phyloP scores from a whole-genome alignment of 2,113 vertebrate genomes.

The Chaetops frenatus region DNA sequence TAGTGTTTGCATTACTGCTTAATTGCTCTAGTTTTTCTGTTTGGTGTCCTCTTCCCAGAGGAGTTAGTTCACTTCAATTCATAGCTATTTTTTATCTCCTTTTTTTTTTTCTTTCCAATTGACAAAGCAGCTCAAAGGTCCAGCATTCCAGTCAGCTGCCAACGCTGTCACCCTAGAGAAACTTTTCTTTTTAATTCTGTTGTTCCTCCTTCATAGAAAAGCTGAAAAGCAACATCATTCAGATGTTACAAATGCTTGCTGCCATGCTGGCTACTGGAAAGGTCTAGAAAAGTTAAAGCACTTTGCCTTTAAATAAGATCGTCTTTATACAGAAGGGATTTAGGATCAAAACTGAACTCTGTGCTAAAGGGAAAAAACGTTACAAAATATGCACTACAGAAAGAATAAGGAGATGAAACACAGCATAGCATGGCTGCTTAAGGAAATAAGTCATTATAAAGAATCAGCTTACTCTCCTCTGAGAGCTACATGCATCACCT shows the following conservation, averaged over 20 bases:
- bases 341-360: background rate
- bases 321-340: background rate
- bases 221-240: slow-evolving; percentile 13
- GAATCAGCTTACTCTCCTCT: background rate
- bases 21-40: background rate
- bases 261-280: background rate
- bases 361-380: background rate
- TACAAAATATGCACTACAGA: background rate
- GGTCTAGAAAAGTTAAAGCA: background rate
- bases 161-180: slow-evolving; percentile 32
- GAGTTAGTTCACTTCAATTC: background rate
- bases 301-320: background rate
- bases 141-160: slow-evolving; percentile 18
- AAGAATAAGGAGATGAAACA: background rate
- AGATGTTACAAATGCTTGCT: background rate
- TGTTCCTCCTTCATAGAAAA: background rate
- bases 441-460: background rate
- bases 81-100: background rate
- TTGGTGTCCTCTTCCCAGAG: background rate
- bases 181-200: slow-evolving; percentile 2
- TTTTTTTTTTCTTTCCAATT: background rate
- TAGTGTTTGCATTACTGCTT: background rate
- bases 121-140: slow-evolving; percentile 27
- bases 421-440: background rate
- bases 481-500: background rate